These are phyloP conservation scores for Sericinus montela DNA, from an alignment of 2,888 invertebrate species.

Conservation along the genomic window DNA sequence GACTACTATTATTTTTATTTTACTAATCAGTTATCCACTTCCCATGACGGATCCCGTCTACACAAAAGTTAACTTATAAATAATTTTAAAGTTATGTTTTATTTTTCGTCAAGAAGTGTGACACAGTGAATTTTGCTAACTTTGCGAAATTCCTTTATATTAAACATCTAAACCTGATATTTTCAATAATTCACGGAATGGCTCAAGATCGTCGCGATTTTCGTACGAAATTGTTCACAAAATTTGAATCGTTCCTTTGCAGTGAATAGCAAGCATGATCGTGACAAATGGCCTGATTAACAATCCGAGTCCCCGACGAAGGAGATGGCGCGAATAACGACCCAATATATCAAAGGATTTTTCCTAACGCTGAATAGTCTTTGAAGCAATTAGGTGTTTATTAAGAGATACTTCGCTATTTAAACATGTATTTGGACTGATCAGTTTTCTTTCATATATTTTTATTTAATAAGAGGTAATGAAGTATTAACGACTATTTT, in stretches of 20 bases:
- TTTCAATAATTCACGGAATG: background rate
- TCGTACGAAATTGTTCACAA: slow-evolving; percentile 55
- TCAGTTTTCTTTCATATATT: no score
- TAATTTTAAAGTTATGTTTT: no score
- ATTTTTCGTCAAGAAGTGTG: no score
- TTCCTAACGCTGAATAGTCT: slow-evolving; percentile 57
- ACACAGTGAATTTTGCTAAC: no score
- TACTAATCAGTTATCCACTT: no score
- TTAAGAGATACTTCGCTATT: slow-evolving; percentile 27
- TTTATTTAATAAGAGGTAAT: no score
- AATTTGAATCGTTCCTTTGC: slow-evolving; percentile 58
- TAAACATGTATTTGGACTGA: no score
- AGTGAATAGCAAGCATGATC: slow-evolving; percentile 65
- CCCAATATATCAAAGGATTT: slow-evolving; percentile 76
- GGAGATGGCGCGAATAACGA: slow-evolving; percentile 75
- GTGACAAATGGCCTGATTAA: slow-evolving; percentile 76
- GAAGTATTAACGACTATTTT: no score
- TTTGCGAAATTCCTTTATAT: background rate
- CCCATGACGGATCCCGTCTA: no score
- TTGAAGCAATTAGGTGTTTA: slow-evolving; percentile 51
- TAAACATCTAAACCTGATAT: slow-evolving; percentile 7
- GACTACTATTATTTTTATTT: no score
- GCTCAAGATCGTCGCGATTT: slow-evolving; percentile 30
- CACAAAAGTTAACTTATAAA: no score
- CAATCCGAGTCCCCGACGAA: slow-evolving; percentile 57